phyloP scores from a whole-genome alignment of 2,888 invertebrate genomes.

The Torymus aiolomorphi region DNA sequence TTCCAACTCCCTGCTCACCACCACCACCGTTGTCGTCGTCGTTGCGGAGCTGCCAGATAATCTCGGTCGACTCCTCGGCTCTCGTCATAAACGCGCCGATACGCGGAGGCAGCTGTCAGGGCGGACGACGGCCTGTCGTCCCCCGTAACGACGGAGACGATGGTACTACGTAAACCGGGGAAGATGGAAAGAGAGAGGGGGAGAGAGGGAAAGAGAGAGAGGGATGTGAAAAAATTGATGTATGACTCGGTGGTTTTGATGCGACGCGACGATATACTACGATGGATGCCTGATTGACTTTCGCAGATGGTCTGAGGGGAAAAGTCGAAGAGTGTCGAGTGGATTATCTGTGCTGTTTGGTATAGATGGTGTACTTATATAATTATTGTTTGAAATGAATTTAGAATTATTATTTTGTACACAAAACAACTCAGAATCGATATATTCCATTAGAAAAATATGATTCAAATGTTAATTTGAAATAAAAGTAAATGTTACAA shows the following conservation, averaged over 20 bases:
- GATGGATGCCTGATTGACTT: constrained; percentile 43
- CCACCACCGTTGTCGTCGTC: background rate
- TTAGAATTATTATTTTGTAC: no score
- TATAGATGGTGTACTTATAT: no score
- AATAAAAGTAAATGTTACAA: no score
- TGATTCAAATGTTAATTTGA: no score
- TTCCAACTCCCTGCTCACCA: constrained; percentile 45
- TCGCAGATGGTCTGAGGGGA: background rate
- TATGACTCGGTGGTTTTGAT: constrained; percentile 17
- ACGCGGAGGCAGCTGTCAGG: constrained; percentile 1
- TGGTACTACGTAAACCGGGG: no score
- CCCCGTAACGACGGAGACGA: constrained; percentile 15
- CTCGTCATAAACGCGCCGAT: constrained; percentile 18
- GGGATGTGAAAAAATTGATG: constrained; percentile 25
- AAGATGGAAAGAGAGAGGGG: background rate
- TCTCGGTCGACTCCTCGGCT: constrained; percentile 59
- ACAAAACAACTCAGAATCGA: no score
- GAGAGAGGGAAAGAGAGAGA: constrained; percentile 1
- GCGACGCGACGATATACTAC: constrained; percentile 14
- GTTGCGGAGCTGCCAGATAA: constrained; percentile 56
- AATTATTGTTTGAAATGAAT: no score
- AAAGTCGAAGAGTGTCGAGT: no score
- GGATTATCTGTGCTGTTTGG: no score
- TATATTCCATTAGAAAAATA: no score
- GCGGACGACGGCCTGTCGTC: background rate